Conservation (phyloP, 1,140 invertebrate genomes). For the Thereuonema tuberculata region DNA sequence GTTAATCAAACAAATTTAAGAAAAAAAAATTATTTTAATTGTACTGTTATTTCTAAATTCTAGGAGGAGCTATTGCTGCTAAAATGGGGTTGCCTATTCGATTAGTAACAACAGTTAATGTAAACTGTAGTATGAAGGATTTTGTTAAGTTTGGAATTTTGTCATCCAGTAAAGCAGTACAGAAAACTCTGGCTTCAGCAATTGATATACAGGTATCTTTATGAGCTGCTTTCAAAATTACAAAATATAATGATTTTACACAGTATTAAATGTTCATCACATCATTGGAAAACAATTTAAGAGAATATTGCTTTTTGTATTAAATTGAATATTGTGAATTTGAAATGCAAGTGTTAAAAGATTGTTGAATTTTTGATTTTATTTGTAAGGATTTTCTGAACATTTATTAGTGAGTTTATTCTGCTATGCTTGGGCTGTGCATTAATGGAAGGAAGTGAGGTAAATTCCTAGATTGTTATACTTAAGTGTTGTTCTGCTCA, state of each 20-base stretch:
- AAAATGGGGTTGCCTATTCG: conserved; percentile 34
- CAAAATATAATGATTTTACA: background rate
- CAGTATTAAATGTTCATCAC: background rate
- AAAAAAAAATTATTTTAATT: background rate
- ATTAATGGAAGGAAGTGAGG: too few relatives aligned
- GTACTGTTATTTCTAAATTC: background rate
- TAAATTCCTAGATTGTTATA: too few relatives aligned
- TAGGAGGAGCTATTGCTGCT: conserved; percentile 31
- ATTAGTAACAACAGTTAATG: conserved; percentile 32
- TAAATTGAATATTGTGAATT: background rate
- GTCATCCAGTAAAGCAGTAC: conserved; percentile 19
- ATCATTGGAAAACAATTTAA: conserved; percentile 5
- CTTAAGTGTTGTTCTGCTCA: too few relatives aligned
- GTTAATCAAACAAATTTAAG: too few relatives aligned
- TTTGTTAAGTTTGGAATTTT: conserved; percentile 28
- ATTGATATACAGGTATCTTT: conserved; percentile 37
- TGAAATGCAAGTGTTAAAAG: background rate
- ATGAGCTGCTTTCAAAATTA: background rate
- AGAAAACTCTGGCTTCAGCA: conserved; percentile 30
- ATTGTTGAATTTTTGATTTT: background rate
- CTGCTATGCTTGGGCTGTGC: too few relatives aligned
- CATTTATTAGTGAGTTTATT: too few relatives aligned
- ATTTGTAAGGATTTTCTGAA: background rate
- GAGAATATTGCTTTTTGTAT: background rate
- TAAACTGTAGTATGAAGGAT: conserved; percentile 30